Conservation (phyloP, 2,113 vertebrate species). For the Cavia porcellus region DNA sequence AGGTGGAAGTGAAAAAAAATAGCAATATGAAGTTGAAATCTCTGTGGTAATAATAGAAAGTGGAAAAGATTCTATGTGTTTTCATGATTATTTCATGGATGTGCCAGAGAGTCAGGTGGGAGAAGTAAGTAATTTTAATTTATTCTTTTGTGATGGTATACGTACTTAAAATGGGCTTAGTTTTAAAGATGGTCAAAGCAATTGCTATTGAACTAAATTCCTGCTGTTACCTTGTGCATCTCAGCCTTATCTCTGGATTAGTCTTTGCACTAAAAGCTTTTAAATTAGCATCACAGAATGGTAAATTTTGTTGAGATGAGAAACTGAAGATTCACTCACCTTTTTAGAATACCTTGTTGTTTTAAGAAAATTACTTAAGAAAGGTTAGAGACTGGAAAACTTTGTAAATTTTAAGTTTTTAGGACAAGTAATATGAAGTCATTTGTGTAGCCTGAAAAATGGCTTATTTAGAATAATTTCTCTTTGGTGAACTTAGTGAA, state of each 20-base stretch:
- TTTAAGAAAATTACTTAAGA: slow-evolving; percentile 73
- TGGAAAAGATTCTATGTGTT: neutral
- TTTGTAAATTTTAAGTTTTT: slow-evolving; percentile 66
- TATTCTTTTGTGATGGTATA: neutral
- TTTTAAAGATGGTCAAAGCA: slow-evolving; percentile 54
- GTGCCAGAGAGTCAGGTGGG: neutral
- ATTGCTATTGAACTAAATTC: slow-evolving; percentile 20
- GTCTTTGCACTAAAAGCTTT: slow-evolving; percentile 18
- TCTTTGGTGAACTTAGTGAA: slow-evolving; percentile 86
- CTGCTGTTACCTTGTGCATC: neutral
- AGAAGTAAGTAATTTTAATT: neutral
- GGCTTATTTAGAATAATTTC: slow-evolving; percentile 85
- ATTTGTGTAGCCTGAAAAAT: neutral
- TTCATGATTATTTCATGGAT: slow-evolving; percentile 20
- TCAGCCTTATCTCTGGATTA: neutral
- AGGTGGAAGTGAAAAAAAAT: neutral
- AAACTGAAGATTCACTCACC: slow-evolving; percentile 50
- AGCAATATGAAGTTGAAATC: neutral
- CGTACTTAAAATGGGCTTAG: neutral
- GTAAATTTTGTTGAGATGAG: slow-evolving; percentile 51
- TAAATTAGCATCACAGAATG: slow-evolving; percentile 3
- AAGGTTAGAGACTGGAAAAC: slow-evolving; percentile 23
- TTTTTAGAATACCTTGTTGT: slow-evolving; percentile 31
- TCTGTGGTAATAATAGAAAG: neutral
- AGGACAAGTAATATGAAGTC: slow-evolving; percentile 58